Percentiles rank a stretch among this genome's conserved stretches.
These are phyloP conservation scores for Odontocolon sp. DNA, from an alignment of 2,888 invertebrate genomes.

Conservation along the genomic window DNA sequence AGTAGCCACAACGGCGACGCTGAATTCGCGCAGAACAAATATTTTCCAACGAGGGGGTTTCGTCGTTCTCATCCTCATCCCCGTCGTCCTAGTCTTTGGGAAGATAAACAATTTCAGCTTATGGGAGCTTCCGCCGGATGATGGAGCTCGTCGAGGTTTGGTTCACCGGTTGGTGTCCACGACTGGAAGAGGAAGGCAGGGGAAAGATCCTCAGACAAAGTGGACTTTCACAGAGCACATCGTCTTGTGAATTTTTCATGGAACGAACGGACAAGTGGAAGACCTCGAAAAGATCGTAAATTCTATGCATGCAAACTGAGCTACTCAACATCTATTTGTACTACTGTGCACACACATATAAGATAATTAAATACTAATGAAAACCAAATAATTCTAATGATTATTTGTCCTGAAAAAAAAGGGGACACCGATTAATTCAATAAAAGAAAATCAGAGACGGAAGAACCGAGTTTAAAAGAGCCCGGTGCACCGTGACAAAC, in stretches of 20 bases:
- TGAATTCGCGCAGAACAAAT: conserved; percentile 48
- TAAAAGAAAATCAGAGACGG: too few species aligned
- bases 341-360: not conserved
- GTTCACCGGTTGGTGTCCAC: conserved; percentile 22
- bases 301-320: not conserved
- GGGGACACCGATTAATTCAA: not conserved
- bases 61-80: not conserved
- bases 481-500: not conserved
- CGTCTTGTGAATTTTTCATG: conserved; percentile 46
- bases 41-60: conserved; percentile 37
- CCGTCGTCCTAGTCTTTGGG: conserved; percentile 8
- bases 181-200: conserved; percentile 17
- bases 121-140: conserved; percentile 48
- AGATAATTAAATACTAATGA: conserved; percentile 15
- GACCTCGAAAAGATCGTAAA: not conserved
- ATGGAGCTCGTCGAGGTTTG: conserved; percentile 49
- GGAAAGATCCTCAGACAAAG: conserved; percentile 43
- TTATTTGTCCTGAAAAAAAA: not conserved
- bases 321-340: not conserved
- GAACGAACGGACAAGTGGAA: conserved; percentile 5
- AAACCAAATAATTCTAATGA: conserved; percentile 16
- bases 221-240: conserved; percentile 34
- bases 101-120: conserved; percentile 57
- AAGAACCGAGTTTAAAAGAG: too few species aligned
- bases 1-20: conserved; percentile 30